Base-by-base conservation (phyloP, 2,888 invertebrate genomes). In the Lasioglossum pauxillum region DNA sequence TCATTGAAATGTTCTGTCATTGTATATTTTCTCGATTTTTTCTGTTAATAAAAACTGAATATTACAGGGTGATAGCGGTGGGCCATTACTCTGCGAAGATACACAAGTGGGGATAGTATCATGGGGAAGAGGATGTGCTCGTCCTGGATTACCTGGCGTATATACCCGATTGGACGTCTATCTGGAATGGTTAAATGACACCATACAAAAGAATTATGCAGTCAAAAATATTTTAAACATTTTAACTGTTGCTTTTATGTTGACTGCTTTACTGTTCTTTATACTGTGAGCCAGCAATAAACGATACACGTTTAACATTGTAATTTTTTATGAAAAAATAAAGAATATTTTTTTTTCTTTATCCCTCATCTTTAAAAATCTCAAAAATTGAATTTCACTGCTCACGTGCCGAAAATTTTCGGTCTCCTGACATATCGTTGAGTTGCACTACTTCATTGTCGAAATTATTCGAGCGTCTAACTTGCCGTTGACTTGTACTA, bases 1-100 rank as follows among this genome's bases (percentile, higher is more conserved):
- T 46, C 35, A 35, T 35, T 35, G 35, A 35, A 4, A 35, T 35
- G 35, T 35, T 35, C 35, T 4, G 4, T 35, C 35, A 35, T 57
- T n/a, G 12, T 7, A 49, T 16, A 19, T 49, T 49, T 19, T 12
- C 12, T 27, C 57, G 1, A 12, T 57, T 1, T 64, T 64, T 31
- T 64, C 5, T 16, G 31, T 31, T 0, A 2, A 27, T 31, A 31
- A 19, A 31, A 35, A 31, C 67, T 35, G 41, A 19, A 67, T 53
- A 69, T 91, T 86, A 64, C 84, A 94, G 94, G 94, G 94, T 27
- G 94, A 94, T 73, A 94, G 94, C 49, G 94, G 94, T 77, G 94
- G 94, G 2, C 93, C 94, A 73, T 84, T 94, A 46, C 2, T 94
- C 14, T 94, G 94, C 75, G 87, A 92, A 27, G 77, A 80, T 35